These are phyloP conservation scores for Acleris literana DNA, from an alignment of 2,888 invertebrate species.

Conservation along the genomic window DNA sequence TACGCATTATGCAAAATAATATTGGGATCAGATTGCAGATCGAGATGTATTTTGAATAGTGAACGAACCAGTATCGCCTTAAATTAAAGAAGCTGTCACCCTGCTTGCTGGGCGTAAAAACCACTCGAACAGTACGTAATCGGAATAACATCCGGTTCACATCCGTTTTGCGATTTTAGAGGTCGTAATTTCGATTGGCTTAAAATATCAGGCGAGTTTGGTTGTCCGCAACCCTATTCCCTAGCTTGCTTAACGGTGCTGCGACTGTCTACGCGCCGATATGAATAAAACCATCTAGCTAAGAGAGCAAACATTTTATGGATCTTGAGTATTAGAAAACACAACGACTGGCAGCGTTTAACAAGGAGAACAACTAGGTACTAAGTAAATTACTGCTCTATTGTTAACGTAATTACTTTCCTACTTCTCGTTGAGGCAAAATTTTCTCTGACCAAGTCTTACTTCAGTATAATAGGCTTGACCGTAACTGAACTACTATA, in stretches of 20 bases:
- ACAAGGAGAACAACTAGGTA: constrained; percentile 31
- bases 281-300: constrained; percentile 68
- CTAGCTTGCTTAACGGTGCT: constrained; percentile 70
- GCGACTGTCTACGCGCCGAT: constrained; percentile 53
- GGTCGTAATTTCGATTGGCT: constrained; percentile 17
- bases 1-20: constrained; percentile 30
- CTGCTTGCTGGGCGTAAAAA: constrained; percentile 30
- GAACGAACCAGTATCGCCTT: constrained; percentile 32
- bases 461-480: constrained; percentile 21
- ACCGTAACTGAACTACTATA: constrained; percentile 3
- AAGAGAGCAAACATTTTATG: constrained; percentile 63
- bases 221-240: constrained; percentile 39
- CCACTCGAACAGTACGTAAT: constrained; percentile 33
- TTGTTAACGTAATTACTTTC: constrained; percentile 43
- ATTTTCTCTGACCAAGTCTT: constrained; percentile 28
- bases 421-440: constrained; percentile 27
- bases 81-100: constrained; percentile 37
- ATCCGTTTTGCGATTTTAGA: constrained; percentile 26
- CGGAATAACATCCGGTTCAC: constrained; percentile 33
- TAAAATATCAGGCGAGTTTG: constrained; percentile 16
- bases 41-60: constrained; percentile 27
- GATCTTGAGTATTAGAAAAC: constrained; percentile 56
- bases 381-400: constrained; percentile 38
- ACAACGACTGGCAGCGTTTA: constrained; percentile 45
- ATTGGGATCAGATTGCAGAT: constrained; percentile 24